These are phyloP conservation scores for Hyperoplus lanceolatus DNA, from an alignment of 2,797 vertebrate genomes.

Conservation along the genomic window DNA sequence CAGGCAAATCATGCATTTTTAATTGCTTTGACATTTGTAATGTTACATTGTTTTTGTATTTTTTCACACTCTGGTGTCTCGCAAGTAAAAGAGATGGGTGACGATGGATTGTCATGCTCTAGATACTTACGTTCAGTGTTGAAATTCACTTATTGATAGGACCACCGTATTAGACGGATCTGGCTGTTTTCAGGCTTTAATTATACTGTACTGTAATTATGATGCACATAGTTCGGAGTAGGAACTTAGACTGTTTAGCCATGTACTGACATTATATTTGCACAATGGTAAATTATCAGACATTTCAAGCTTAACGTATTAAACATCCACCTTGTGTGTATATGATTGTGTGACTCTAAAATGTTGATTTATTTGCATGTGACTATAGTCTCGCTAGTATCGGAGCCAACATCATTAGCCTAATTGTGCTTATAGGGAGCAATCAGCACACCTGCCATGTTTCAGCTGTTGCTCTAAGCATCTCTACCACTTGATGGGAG, in stretches of 20 bases:
- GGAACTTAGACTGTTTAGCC: background rate
- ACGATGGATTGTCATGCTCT: background rate
- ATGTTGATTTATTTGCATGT: slow-evolving; percentile 26
- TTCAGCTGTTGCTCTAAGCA: slow-evolving; percentile 26
- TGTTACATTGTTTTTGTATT: background rate
- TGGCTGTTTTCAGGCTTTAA: background rate
- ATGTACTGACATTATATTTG: background rate
- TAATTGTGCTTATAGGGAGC: slow-evolving; percentile 61
- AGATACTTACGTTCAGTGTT: background rate
- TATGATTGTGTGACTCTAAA: slow-evolving; percentile 9
- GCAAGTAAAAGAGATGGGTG: background rate
- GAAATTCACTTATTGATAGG: background rate
- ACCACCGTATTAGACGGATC: background rate
- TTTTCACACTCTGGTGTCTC: too few relatives aligned
- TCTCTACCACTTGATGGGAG: background rate
- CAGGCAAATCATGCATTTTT: background rate
- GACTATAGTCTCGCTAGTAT: slow-evolving; percentile 5
- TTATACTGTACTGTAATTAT: background rate
- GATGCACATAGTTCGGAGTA: background rate
- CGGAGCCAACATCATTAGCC: slow-evolving; percentile 47
- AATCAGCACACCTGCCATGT: slow-evolving; percentile 61
- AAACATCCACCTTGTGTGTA: slow-evolving; percentile 3
- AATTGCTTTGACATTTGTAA: background rate
- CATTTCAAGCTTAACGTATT: background rate
- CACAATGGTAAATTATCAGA: background rate